Conservation (phyloP, 2,113 vertebrate genomes). For the Sylvietta virens region DNA sequence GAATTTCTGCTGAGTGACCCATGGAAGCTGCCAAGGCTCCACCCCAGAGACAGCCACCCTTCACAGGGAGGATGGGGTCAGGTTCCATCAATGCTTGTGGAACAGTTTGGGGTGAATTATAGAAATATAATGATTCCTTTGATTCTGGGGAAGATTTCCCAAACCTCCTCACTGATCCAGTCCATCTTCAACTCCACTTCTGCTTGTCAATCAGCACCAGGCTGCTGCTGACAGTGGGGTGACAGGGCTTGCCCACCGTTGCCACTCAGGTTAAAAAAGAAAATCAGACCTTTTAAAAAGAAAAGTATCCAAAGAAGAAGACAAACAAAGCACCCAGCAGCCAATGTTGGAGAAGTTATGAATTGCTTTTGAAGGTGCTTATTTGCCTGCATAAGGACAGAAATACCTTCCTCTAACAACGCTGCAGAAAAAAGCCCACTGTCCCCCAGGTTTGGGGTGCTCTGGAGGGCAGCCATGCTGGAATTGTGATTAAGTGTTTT, state of each 20-base stretch:
- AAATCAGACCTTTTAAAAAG: background rate
- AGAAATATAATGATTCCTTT: background rate
- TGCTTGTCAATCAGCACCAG: background rate
- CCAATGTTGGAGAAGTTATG: background rate
- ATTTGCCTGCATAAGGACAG: background rate
- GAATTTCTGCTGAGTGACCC: fast-evolving
- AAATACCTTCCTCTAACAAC: background rate
- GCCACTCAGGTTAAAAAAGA: background rate
- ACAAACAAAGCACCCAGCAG: background rate
- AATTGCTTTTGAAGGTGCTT: background rate
- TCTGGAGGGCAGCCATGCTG: constrained; percentile 46
- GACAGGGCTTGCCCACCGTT: background rate
- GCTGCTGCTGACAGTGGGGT: background rate
- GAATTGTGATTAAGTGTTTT: constrained; percentile 61
- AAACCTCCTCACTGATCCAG: background rate
- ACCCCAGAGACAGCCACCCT: background rate
- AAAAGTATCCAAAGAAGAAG: background rate
- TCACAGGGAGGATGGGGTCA: background rate
- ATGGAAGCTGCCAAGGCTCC: background rate
- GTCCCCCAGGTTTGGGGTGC: background rate
- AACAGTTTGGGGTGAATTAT: background rate
- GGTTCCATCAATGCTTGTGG: background rate
- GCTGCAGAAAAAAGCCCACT: background rate
- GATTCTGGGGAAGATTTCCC: background rate
- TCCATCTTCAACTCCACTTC: background rate